A percentile compares a stretch with the other conserved stretches of the same genome.
These are phyloP conservation scores for Zelostemma sp. DNA, from an alignment of 1,140 invertebrate genomes.

Conservation along the genomic window DNA sequence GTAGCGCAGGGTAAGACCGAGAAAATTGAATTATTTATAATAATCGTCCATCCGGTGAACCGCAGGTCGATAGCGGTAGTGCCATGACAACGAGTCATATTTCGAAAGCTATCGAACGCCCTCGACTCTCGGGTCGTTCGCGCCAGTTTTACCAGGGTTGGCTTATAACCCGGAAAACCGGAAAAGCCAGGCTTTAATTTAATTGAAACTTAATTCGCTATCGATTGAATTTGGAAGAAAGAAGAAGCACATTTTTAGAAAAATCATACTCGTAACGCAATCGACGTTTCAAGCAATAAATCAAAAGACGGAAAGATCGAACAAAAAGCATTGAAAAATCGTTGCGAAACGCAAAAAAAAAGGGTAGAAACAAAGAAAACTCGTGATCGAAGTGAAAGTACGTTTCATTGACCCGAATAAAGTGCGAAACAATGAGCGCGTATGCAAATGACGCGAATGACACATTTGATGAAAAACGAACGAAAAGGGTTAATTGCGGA, in stretches of 20 bases:
- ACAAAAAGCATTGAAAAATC: no score
- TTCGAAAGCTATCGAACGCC: not conserved
- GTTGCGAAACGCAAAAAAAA: no score
- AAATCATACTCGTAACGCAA: no score
- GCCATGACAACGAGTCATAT: not conserved
- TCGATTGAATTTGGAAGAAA: no score
- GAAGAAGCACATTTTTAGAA: no score
- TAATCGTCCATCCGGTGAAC: not conserved
- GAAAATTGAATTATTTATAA: not conserved
- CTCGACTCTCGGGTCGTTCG: not conserved
- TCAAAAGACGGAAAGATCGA: no score
- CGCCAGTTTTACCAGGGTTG: not conserved
- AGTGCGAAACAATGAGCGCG: not conserved
- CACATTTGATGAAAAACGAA: not conserved
- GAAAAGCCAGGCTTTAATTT: no score
- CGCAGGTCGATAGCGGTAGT: not conserved
- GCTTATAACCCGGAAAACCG: no score
- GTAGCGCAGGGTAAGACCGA: no score
- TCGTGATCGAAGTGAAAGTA: not conserved
- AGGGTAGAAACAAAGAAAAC: no score
- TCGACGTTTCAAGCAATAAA: no score
- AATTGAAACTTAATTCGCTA: no score
- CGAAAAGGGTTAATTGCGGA: not conserved
- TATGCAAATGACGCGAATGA: not conserved
- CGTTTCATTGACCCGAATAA: not conserved